A percentile compares a stretch with the other conserved stretches of the same genome.
Conservation (phyloP, 2,797 vertebrate species). For the Mormyrops boulengeri region DNA sequence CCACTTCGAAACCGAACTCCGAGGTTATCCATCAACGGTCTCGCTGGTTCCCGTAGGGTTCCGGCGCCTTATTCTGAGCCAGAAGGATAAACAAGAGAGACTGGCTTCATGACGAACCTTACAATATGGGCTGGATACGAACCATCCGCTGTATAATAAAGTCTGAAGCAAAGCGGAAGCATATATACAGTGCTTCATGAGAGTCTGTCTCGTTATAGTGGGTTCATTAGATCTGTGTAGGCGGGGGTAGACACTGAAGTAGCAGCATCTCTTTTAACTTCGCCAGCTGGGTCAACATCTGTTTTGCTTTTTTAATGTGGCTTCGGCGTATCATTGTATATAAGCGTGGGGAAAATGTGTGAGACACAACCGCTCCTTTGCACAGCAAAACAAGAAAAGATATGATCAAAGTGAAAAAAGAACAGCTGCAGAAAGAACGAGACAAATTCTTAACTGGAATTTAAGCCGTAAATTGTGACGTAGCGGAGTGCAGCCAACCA, state of each 20-base stretch:
- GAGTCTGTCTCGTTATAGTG: slow-evolving; percentile 9
- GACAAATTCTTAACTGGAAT: slow-evolving; percentile 15
- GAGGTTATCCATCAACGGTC: slow-evolving; percentile 57
- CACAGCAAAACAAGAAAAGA: neutral
- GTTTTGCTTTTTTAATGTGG: slow-evolving; percentile 1
- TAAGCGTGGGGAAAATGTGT: neutral
- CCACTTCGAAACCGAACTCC: slow-evolving; percentile 43
- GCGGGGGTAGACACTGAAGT: neutral
- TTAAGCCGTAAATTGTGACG: slow-evolving; percentile 23
- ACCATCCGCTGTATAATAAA: neutral
- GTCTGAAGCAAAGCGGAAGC: neutral
- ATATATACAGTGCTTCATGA: neutral
- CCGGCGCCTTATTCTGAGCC: slow-evolving; percentile 46
- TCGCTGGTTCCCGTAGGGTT: slow-evolving; percentile 50
- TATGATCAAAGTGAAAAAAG: neutral
- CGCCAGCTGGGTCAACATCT: neutral
- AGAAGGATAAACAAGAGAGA: slow-evolving; percentile 14
- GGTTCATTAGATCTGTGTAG: neutral
- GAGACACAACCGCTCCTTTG: neutral
- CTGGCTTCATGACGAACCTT: slow-evolving; percentile 1
- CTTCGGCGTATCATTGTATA: neutral
- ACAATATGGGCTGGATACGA: neutral
- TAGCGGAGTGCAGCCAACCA: slow-evolving; percentile 12
- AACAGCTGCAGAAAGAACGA: neutral
- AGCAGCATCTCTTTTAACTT: slow-evolving; percentile 5